Evolutionary conservation across 2,888 invertebrate genomes (phyloP), one percentile per base, ranked within the genome.

Genomic region (Oscheius onirici): DNA sequence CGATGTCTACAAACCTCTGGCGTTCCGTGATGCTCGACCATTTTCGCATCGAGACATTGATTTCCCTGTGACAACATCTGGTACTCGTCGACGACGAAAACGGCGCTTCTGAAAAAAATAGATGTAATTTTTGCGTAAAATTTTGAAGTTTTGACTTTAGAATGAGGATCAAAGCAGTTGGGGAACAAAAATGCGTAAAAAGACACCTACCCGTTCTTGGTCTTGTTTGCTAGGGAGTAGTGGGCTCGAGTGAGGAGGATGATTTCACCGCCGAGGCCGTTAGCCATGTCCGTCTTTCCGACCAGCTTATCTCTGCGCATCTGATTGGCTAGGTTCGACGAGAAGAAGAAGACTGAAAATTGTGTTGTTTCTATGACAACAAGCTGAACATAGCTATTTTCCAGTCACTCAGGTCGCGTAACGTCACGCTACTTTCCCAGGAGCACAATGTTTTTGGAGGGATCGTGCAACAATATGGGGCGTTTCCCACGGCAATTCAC

Each of bases 1-100:
- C n/a, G n/a, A n/a, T n/a, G n/a, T n/a, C n/a, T n/a, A 3, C 52
- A 46, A 58, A 60, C 60, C 41, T 60, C 49, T 1, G 40, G 58
- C 24, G 71, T 73, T 40, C 74, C 73, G 2, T 60, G 28, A 54
- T 77, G 74, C 3, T 69, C 24, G 44, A 40, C 44, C 24, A 71
- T 34, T 60, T 55, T 20, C 8, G 11, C 44, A 60, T 68, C 17
- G 17, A 58, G 26, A 22, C 26, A 52, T 28, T 72, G 69, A 52
- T 73, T 63, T 15, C 72, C 70, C 15, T 63, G 66, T 1, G 73
- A 71, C 5, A 78, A 67, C 15, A 78, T 20, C 26, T 67, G 54
- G 57, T 78, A 78, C n/a, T 71, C 76, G 10, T 65, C 72, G 40
- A 78, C 71, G 28, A 78, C 60, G 13, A 58, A 63, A 8, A 63